Conservation (phyloP, 2,888 invertebrate species). For the Gasteruption jaculator region DNA sequence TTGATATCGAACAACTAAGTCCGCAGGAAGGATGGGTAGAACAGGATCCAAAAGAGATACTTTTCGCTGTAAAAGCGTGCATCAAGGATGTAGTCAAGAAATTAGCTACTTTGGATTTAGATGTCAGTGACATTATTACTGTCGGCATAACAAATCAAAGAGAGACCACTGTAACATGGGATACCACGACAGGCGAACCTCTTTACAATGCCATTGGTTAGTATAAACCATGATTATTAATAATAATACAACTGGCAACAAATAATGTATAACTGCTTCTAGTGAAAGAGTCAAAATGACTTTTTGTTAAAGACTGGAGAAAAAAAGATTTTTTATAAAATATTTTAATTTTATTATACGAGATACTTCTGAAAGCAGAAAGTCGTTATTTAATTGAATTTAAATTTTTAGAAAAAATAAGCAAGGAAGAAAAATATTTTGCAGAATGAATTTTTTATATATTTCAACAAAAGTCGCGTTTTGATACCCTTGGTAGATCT, state of each 20-base stretch:
- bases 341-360: too few species aligned
- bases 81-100: slow-evolving; percentile 70
- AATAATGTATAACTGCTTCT: too few species aligned
- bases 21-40: slow-evolving; percentile 94
- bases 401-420: too few species aligned
- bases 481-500: too few species aligned
- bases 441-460: too few species aligned
- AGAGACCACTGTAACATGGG: slow-evolving; percentile 97
- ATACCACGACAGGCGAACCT: slow-evolving; percentile 84
- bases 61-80: slow-evolving; percentile 74
- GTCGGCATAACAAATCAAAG: slow-evolving; percentile 96
- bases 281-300: too few species aligned
- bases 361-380: too few species aligned
- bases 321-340: too few species aligned
- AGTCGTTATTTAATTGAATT: too few species aligned
- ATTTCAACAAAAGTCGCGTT: too few species aligned
- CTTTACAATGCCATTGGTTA: slow-evolving; percentile 89
- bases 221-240: slow-evolving; percentile 21
- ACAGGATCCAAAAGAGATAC: slow-evolving; percentile 82
- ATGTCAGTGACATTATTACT: slow-evolving; percentile 69
- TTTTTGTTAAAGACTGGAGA: too few species aligned
- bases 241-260: background rate
- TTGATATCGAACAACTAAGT: slow-evolving; percentile 73
- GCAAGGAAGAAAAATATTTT: too few species aligned
- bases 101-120: slow-evolving; percentile 58